Evolutionary conservation across 2,113 vertebrate species (phyloP).

Genomic region (Pedetes capensis): DNA sequence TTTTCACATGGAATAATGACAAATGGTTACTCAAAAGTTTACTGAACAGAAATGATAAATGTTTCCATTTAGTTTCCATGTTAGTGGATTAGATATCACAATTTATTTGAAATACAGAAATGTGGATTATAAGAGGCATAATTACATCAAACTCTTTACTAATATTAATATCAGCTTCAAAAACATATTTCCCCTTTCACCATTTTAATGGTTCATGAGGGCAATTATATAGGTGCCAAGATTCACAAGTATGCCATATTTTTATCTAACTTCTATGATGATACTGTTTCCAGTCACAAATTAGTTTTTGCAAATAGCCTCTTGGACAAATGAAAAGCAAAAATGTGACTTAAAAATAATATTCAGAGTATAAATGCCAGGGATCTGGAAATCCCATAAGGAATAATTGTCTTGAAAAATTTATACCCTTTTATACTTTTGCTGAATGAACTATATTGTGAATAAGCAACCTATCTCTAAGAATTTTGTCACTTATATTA

Average conservation of each 20-base stretch:
- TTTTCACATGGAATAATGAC: neutral
- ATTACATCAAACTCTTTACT: neutral
- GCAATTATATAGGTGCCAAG: neutral
- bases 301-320: conserved; percentile 23
- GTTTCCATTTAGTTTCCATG: too few species aligned
- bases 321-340: conserved; percentile 15
- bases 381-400: conserved; percentile 35
- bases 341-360: conserved; percentile 38
- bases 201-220: neutral
- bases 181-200: neutral
- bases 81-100: neutral
- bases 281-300: neutral
- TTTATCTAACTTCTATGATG: neutral
- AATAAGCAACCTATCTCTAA: conserved; percentile 52
- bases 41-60: neutral
- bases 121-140: neutral
- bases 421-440: neutral
- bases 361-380: neutral
- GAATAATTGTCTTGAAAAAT: conserved; percentile 45
- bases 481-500: conserved; percentile 59
- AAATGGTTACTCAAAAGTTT: conserved; percentile 19
- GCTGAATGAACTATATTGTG: conserved; percentile 40
- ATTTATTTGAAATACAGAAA: neutral
- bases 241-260: neutral
- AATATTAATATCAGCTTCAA: conserved; percentile 1